Percentiles rank a stretch among this genome's conserved stretches.
Conservation (phyloP, 2,797 vertebrate genomes). For the Acanthurus leucopareius region DNA sequence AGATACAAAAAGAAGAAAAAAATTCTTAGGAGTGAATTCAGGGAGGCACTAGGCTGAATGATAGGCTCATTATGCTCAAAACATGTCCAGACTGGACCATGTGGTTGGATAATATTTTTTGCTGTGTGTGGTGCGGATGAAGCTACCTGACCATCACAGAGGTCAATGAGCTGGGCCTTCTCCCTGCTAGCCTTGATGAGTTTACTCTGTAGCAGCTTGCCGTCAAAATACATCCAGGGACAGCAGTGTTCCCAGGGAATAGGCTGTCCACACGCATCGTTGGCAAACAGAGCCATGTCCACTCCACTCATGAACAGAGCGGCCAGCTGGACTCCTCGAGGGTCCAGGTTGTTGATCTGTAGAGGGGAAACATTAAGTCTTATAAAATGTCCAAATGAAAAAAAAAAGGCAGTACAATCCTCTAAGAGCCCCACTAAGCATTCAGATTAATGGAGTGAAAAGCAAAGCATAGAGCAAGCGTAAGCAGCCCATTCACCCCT, state of each 20-base stretch:
- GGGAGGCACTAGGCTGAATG: not conserved
- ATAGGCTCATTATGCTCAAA: not conserved
- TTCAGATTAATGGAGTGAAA: conserved; percentile 46
- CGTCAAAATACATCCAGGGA: conserved; percentile 99
- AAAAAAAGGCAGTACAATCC: not conserved
- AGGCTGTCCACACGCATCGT: conserved; percentile 94
- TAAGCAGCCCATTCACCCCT: conserved; percentile 48
- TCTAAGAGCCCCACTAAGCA: conserved; percentile 19
- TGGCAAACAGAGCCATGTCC: conserved; percentile 96
- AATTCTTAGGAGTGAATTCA: too few relatives aligned
- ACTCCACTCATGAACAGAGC: conserved; percentile 97
- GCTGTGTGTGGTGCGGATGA: not conserved
- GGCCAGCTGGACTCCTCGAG: conserved; percentile 93
- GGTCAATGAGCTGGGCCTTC: conserved; percentile 95
- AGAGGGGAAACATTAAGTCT: conserved; percentile 38
- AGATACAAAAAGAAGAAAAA: too few relatives aligned
- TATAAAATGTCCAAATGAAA: conserved; percentile 5
- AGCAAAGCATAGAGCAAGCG: conserved; percentile 64
- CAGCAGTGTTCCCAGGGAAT: conserved; percentile 98
- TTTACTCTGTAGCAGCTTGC: conserved; percentile 96
- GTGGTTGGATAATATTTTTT: not conserved
- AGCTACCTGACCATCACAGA: conserved; percentile 99
- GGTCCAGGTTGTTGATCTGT: conserved; percentile 96
- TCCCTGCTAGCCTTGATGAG: conserved; percentile 93
- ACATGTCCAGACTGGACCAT: not conserved